Percentiles rank a stretch among this genome's conserved stretches.
Conservation (phyloP, 2,113 vertebrate genomes). For the Alectura lathami region DNA sequence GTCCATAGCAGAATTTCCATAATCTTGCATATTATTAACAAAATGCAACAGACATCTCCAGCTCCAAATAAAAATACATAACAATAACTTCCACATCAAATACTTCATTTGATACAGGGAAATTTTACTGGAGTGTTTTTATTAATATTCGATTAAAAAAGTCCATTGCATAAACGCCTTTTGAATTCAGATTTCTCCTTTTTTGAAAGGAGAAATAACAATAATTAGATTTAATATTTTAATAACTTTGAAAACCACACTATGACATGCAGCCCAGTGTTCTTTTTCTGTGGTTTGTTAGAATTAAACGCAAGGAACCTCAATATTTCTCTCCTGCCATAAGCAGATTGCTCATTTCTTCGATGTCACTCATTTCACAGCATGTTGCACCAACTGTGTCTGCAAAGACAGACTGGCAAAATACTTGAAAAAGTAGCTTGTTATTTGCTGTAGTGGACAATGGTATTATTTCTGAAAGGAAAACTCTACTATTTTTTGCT, state of each 20-base stretch:
- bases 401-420: background rate
- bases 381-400: background rate
- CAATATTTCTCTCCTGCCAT: constrained; percentile 1
- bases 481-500: background rate
- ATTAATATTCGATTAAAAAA: background rate
- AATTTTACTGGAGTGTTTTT: background rate
- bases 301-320: background rate
- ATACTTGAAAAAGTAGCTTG: constrained; percentile 23
- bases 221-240: constrained; percentile 24
- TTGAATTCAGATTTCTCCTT: background rate
- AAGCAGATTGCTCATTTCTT: constrained; percentile 59
- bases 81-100: background rate
- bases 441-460: constrained; percentile 31
- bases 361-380: constrained; percentile 47
- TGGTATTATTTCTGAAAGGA: constrained; percentile 3
- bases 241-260: background rate
- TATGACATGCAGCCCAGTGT: background rate
- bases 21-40: background rate
- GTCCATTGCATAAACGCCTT: background rate
- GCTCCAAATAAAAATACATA: background rate
- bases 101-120: background rate
- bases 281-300: constrained; percentile 9
- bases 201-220: too few relatives aligned
- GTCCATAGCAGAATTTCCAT: background rate
- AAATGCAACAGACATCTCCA: background rate